Evolutionary conservation across 1,140 invertebrate species (phyloP).

Genomic region (Idris sp.): DNA sequence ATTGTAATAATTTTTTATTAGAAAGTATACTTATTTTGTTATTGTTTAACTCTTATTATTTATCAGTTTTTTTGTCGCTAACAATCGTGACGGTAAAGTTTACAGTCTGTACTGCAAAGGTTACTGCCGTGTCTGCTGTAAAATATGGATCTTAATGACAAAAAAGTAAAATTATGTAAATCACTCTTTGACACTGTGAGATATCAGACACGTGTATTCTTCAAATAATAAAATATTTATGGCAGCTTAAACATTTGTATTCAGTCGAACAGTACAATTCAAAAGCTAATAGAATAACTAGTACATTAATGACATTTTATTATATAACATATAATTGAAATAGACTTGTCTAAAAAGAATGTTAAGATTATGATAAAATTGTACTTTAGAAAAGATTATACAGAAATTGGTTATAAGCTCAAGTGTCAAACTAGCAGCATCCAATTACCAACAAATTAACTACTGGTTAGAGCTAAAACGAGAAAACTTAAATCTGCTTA

Average conservation of each 20-base stretch:
- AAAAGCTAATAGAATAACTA: too few species aligned
- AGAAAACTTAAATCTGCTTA: conserved; percentile 66
- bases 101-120: too few species aligned
- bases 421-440: conserved; percentile 59
- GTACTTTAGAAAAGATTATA: conserved; percentile 37
- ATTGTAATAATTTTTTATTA: too few species aligned
- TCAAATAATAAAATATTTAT: conserved; percentile 40
- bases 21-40: too few species aligned
- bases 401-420: conserved; percentile 37
- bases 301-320: too few species aligned
- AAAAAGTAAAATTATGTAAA: conserved; percentile 26
- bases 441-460: conserved; percentile 67
- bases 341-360: background rate
- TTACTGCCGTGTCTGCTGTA: too few species aligned
- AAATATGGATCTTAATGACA: conserved; percentile 1
- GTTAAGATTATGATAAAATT: conserved; percentile 26
- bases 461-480: conserved; percentile 59
- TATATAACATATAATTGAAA: background rate
- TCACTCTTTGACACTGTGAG: conserved; percentile 15
- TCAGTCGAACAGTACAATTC: background rate
- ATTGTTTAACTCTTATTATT: too few species aligned
- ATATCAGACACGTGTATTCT: conserved; percentile 19
- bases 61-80: conserved; percentile 20
- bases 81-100: too few species aligned
- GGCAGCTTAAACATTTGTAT: conserved; percentile 4